These are phyloP conservation scores for Ctenomys sociabilis DNA, from an alignment of 2,113 vertebrate genomes.

Conservation along the genomic window DNA sequence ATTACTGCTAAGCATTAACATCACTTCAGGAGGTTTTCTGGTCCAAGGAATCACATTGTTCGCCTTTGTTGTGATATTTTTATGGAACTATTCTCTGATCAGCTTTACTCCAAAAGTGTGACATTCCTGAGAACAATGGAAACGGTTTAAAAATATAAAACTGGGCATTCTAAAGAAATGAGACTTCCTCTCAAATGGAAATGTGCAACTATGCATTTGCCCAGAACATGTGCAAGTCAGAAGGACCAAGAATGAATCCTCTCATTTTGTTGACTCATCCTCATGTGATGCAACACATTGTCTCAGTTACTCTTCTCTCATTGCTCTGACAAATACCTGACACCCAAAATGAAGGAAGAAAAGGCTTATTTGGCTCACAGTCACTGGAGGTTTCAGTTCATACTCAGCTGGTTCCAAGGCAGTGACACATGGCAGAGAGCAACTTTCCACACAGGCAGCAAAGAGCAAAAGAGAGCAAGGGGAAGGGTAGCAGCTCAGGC, in stretches of 20 bases:
- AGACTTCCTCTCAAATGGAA: slow-evolving; percentile 37
- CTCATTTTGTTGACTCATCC: neutral
- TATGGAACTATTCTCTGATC: neutral
- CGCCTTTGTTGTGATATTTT: neutral
- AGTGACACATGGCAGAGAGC: too few species aligned
- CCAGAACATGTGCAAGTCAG: neutral
- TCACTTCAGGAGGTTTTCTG: neutral
- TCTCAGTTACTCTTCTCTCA: too few species aligned
- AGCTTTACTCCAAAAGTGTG: slow-evolving; percentile 10
- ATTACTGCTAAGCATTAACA: neutral
- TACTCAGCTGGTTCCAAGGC: too few species aligned
- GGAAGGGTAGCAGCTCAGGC: too few species aligned
- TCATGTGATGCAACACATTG: neutral
- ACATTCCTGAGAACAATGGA: neutral
- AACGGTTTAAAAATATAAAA: neutral
- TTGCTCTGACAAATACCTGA: too few species aligned
- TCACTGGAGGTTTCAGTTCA: too few species aligned
- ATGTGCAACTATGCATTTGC: neutral
- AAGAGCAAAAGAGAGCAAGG: too few species aligned
- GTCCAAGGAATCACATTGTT: neutral
- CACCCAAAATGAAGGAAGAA: too few species aligned
- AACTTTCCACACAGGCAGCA: too few species aligned
- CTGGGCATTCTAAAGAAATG: neutral
- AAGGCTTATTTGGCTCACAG: too few species aligned
- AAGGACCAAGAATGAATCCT: neutral